Conservation (phyloP, 2,888 invertebrate genomes). For the Lymantria monacha region DNA sequence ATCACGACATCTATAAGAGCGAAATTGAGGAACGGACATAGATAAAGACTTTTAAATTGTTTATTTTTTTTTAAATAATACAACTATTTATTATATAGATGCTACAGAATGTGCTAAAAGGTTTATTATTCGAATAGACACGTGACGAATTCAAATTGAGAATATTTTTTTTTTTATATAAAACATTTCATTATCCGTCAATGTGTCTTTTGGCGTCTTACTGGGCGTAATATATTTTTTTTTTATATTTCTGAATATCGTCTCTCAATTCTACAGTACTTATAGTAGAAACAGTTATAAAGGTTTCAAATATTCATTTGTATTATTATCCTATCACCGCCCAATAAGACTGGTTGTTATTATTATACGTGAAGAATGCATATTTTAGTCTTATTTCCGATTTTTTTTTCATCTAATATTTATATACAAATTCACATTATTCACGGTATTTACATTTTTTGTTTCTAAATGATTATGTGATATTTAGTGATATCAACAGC, state of each 20-base stretch:
- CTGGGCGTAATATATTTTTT: conserved; percentile 25
- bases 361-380: conserved; percentile 35
- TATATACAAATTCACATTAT: conserved; percentile 63
- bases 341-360: conserved; percentile 41
- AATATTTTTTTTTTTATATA: conserved; percentile 23
- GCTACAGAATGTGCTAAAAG: conserved; percentile 55
- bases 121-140: conserved; percentile 39
- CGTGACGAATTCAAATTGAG: conserved; percentile 31
- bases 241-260: background rate
- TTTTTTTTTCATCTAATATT: conserved; percentile 53
- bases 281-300: conserved; percentile 20
- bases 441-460: conserved; percentile 39
- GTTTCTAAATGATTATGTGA: conserved; percentile 22
- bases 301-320: conserved; percentile 21
- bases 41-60: conserved; percentile 70
- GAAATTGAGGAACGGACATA: conserved; percentile 81
- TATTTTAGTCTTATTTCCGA: conserved; percentile 58
- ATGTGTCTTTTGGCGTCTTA: conserved; percentile 26
- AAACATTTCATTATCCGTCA: conserved; percentile 26
- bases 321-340: conserved; percentile 34
- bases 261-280: conserved; percentile 5
- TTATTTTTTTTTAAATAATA: conserved; percentile 62
- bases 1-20: conserved; percentile 80
- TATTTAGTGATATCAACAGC: conserved; percentile 25
- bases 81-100: conserved; percentile 51